Evolutionary conservation across 53 echinoderm and acorn worm genomes (phyloP), one percentile per base, ranked within the genome.

Genomic region (Apostichopus leukothele): DNA sequence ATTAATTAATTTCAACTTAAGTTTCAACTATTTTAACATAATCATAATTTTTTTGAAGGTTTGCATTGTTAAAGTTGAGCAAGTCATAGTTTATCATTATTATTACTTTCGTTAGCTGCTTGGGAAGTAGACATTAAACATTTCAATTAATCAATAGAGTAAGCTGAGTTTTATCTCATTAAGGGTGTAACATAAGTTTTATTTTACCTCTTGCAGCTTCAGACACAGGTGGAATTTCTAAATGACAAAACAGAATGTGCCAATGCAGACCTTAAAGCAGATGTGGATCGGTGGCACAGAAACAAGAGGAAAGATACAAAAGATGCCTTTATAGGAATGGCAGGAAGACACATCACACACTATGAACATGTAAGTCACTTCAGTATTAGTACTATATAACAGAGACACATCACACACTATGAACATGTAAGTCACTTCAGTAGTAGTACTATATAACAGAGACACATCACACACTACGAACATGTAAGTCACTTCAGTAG

Each of bases 231-330:
- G 50, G 95, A 95, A 67, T 92, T 88, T 86, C 88, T 95, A 50
- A 94, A 93, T 27, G 99, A 99, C 78, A 89, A 88, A 83, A 88
- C 96, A 21, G 99, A 99, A 79, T 94, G 94, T 78, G 99, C 99
- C 19, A 99, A 99, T 26, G 99, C 99, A 14, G 96, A 99, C 71
- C 89, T 99, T 7, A 99, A 99, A 76, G 99, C 99, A 9, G 99
- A 99, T 80, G 90, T 96, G 94, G 99, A 99, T 73, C 84, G 96
- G 73, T 99, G 99, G 99, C 96, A 99, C 79, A 91, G 93, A 75
- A 96, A 94, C 77, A 96, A 96, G 78, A 89, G 94, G 75, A 99
- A 96, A 90, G 99, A 98, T 73, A 79, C 93, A 68, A 99, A 99
- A 76, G 94, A 92, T 16, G 89, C 94, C 60, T 88, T 96, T 18